Evolutionary conservation across 2,113 vertebrate species (phyloP).

Genomic region (Paracanthobrama guichenoti): DNA sequence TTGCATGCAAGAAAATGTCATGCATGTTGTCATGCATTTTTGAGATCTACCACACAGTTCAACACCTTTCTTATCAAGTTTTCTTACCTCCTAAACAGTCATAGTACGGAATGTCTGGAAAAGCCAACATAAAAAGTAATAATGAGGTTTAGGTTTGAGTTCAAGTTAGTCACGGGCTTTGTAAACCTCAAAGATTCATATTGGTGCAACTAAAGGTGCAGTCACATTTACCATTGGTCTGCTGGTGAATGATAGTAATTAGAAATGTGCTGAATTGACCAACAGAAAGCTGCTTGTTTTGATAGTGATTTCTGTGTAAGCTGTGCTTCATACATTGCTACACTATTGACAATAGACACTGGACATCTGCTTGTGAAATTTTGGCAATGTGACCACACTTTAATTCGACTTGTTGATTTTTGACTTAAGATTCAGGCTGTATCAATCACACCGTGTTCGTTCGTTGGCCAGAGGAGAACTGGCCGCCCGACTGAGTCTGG

Average conservation of each 20-base stretch:
- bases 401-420: neutral
- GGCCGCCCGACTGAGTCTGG: too few relatives aligned
- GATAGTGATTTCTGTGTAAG: too few relatives aligned
- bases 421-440: too few relatives aligned
- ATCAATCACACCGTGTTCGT: too few relatives aligned
- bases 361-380: neutral
- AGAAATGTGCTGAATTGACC: neutral
- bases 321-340: neutral
- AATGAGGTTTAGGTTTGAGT: constrained; percentile 46
- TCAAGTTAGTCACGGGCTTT: neutral
- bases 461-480: too few relatives aligned
- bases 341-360: neutral
- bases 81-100: constrained; percentile 81
- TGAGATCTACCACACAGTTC: neutral
- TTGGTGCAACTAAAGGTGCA: neutral
- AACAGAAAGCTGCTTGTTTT: neutral
- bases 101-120: constrained; percentile 79
- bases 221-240: neutral
- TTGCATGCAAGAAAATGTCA: neutral
- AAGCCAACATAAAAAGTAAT: constrained; percentile 68
- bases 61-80: neutral
- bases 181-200: neutral
- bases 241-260: neutral
- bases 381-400: neutral
- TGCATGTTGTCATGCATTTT: constrained; percentile 12